Evolutionary conservation across 2,113 vertebrate genomes (phyloP), one percentile per base, ranked within the genome.

Genomic region (Martes martes): DNA sequence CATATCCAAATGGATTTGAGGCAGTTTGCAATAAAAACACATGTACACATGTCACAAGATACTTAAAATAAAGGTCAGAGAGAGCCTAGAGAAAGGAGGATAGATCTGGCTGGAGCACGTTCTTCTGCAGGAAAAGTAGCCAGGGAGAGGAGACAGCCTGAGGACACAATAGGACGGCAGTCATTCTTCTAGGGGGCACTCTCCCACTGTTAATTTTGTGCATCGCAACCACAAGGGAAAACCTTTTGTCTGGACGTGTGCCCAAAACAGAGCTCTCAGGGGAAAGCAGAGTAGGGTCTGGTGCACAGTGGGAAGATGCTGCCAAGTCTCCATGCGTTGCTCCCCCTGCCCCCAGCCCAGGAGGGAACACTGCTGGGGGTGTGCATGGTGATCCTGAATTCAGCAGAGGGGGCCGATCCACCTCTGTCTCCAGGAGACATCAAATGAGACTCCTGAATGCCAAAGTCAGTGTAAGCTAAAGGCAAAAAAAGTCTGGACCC

Each of bases 31-130:
- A 96, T 93, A 97, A 98, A 97, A 97, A 97, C 95, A 97, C 86
- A 91, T 76, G 88, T 94, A 98, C 94, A 96, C 97, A 95, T 92
- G 96, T 96, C 97, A 98, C 69, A 90, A 76, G 94, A 97, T 52
- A 97, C 94, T 92, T 96, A 96, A 96, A 96, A 91, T 97, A 97
- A 98, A 98, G 97, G 95, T 97, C 97, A 98, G 90, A 79, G 61
- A 92, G 78, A 95, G 83, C 21, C 63, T 96, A 42, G 63, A 36
- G 82, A 89, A 61, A 96, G 39, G 14, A 89, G 19, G 52, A 28
- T 63, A 57, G 61, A 69, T 84, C 63, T 21, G 50, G 31, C 65
- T 42, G 23, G 57, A 83, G n/a, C 24, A 36, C 47, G 92, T 52
- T 89, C 33, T 36, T 92, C 84, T 81, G 24, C 73, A 92, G 61